Conservation (phyloP, 1,140 invertebrate species). For the Pseudomyrmex flavicornis region DNA sequence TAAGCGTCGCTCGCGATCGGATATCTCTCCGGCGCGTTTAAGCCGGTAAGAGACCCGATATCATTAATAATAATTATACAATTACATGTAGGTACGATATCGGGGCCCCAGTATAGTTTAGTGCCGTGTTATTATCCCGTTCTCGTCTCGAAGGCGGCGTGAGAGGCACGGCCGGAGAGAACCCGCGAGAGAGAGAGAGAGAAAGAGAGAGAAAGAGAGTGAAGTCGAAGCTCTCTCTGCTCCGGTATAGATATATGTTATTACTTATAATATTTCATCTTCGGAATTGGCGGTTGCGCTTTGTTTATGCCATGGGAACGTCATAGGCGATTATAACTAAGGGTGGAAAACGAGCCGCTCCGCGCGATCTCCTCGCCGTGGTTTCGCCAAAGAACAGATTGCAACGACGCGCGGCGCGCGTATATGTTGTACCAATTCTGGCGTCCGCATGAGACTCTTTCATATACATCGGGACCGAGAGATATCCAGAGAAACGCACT, state of each 20-base stretch:
- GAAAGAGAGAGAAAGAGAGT: constrained; percentile 32
- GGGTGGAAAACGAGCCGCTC: constrained; percentile 75
- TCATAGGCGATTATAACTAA: constrained; percentile 79
- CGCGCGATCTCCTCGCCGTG: neutral
- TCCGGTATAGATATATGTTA: constrained; percentile 84
- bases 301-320: constrained; percentile 86
- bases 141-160: constrained; percentile 68
- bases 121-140: constrained; percentile 85
- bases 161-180: constrained; percentile 50
- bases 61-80: constrained; percentile 87
- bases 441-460: constrained; percentile 1
- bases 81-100: constrained; percentile 85
- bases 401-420: constrained; percentile 15
- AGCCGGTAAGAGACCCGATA: constrained; percentile 82
- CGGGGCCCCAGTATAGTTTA: constrained; percentile 83
- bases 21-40: constrained; percentile 78
- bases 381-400: constrained; percentile 6
- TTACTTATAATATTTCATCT: constrained; percentile 87
- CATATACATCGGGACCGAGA: neutral
- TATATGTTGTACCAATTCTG: neutral
- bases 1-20: constrained; percentile 61
- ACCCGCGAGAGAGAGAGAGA: constrained; percentile 28
- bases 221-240: constrained; percentile 56
- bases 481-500: constrained; percentile 43
- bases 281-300: constrained; percentile 85